A percentile compares a stretch with the other conserved stretches of the same genome.
These are phyloP conservation scores for Lithophane semibrunnea DNA, from an alignment of 2,888 invertebrate genomes.

Conservation along the genomic window DNA sequence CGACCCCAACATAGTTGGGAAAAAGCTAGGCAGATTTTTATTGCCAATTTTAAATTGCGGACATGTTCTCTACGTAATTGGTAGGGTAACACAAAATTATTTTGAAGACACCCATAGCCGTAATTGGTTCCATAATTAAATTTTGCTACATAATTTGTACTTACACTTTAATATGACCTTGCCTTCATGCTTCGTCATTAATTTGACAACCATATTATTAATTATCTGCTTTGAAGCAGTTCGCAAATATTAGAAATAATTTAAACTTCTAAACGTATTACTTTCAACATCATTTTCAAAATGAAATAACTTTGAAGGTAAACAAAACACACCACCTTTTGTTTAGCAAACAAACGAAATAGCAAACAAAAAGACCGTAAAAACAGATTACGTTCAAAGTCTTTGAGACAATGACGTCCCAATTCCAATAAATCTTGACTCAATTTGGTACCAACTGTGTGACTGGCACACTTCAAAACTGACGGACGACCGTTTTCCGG, in stretches of 20 bases:
- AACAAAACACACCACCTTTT: slow-evolving; percentile 10
- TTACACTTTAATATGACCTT: background rate
- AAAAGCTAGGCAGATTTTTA: no score
- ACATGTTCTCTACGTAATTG: background rate
- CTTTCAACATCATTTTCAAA: background rate
- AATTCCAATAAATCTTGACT: slow-evolving; percentile 58
- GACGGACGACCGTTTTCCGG: slow-evolving; percentile 46
- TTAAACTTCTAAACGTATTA: background rate
- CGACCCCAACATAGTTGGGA: no score
- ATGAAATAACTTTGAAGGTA: background rate
- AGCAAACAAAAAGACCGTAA: slow-evolving; percentile 26
- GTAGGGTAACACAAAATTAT: background rate
- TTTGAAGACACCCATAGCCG: background rate
- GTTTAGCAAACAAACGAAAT: slow-evolving; percentile 23
- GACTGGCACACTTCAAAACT: slow-evolving; percentile 54
- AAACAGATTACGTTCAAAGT: slow-evolving; percentile 31
- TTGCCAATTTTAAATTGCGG: background rate
- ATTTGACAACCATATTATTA: background rate
- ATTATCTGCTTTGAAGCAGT: background rate
- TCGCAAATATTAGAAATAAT: background rate
- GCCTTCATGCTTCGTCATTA: background rate
- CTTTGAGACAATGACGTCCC: slow-evolving; percentile 36
- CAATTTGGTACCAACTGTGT: slow-evolving; percentile 45
- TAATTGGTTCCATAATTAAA: slow-evolving; percentile 4
- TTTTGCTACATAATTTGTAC: background rate